These are phyloP conservation scores for Drosophila nigrodunni DNA, from an alignment of 1,140 invertebrate species.

Conservation along the genomic window DNA sequence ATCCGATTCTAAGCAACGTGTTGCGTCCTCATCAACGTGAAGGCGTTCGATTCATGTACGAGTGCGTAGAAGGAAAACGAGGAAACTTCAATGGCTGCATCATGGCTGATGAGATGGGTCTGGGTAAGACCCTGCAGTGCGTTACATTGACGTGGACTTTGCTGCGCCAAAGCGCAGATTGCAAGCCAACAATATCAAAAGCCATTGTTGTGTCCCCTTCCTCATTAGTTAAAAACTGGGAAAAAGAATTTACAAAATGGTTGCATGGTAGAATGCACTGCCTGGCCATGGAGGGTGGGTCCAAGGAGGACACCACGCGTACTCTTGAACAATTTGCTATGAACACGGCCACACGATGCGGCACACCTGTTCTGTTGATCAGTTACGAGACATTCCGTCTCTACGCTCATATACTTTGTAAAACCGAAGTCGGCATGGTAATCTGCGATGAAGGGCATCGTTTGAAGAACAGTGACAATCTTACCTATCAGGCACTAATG, in stretches of 20 bases:
- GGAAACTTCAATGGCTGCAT: slow-evolving; percentile 96
- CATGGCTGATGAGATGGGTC: slow-evolving; percentile 99
- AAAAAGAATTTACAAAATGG: slow-evolving; percentile 99
- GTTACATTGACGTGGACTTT: slow-evolving; percentile 98
- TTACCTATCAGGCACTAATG: slow-evolving; percentile 98
- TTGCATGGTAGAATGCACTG: slow-evolving; percentile 92
- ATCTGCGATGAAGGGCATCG: slow-evolving; percentile 99
- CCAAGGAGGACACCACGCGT: slow-evolving; percentile 94
- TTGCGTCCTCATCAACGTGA: slow-evolving; percentile 99
- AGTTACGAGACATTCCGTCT: slow-evolving; percentile 99
- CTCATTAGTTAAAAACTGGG: slow-evolving; percentile 99
- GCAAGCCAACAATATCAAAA: slow-evolving; percentile 95
- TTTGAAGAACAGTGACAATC: slow-evolving; percentile 99
- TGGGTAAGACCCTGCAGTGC: slow-evolving; percentile 98
- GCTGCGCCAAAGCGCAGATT: slow-evolving; percentile 93
- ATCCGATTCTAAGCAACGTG: slow-evolving; percentile 95
- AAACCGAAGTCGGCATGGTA: slow-evolving; percentile 96
- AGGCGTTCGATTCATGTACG: slow-evolving; percentile 99
- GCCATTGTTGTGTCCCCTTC: slow-evolving; percentile 98
- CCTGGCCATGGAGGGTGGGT: slow-evolving; percentile 96
- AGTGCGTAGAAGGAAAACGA: slow-evolving; percentile 96
- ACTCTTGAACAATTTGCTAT: slow-evolving; percentile 92
- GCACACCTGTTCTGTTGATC: slow-evolving; percentile 97
- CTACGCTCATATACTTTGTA: slow-evolving; percentile 94
- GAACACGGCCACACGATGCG: slow-evolving; percentile 87